These are phyloP conservation scores for Sicus ferrugineus DNA, from an alignment of 2,888 invertebrate genomes.

Conservation along the genomic window DNA sequence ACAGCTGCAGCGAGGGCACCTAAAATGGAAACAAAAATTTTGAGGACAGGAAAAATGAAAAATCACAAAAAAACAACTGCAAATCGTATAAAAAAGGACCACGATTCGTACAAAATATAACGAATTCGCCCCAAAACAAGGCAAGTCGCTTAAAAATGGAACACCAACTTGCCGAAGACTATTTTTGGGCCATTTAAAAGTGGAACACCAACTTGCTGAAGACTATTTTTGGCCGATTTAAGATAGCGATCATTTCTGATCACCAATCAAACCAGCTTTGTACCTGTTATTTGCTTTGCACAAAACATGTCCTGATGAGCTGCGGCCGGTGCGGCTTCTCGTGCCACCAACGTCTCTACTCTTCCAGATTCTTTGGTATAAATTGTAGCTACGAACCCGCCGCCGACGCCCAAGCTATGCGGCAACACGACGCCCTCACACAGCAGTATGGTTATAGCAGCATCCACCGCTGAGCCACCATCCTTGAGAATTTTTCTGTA, in stretches of 20 bases:
- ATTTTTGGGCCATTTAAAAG: too few species aligned
- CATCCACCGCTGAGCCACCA: constrained; percentile 83
- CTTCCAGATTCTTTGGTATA: constrained; percentile 72
- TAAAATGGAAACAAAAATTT: constrained; percentile 25
- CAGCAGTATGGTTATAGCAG: constrained; percentile 83
- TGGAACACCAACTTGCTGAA: too few species aligned
- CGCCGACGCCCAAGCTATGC: constrained; percentile 87
- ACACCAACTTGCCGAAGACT: too few species aligned
- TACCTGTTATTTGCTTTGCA: constrained; percentile 57
- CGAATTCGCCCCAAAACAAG: too few species aligned
- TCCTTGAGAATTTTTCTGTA: constrained; percentile 73
- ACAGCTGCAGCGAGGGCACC: constrained; percentile 75
- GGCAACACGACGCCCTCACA: constrained; percentile 86
- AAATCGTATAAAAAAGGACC: too few species aligned
- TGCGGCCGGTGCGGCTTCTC: constrained; percentile 78
- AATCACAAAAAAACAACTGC: too few species aligned
- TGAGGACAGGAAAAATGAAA: too few species aligned
- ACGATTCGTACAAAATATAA: neutral
- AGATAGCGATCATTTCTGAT: neutral
- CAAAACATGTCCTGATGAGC: constrained; percentile 76
- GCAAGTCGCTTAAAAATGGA: neutral
- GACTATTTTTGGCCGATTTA: neutral
- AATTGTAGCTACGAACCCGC: constrained; percentile 87
- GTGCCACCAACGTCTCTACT: constrained; percentile 74
- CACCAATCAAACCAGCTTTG: too few species aligned